These are phyloP conservation scores for Calypte anna DNA, from an alignment of 2,113 vertebrate species.

Conservation along the genomic window DNA sequence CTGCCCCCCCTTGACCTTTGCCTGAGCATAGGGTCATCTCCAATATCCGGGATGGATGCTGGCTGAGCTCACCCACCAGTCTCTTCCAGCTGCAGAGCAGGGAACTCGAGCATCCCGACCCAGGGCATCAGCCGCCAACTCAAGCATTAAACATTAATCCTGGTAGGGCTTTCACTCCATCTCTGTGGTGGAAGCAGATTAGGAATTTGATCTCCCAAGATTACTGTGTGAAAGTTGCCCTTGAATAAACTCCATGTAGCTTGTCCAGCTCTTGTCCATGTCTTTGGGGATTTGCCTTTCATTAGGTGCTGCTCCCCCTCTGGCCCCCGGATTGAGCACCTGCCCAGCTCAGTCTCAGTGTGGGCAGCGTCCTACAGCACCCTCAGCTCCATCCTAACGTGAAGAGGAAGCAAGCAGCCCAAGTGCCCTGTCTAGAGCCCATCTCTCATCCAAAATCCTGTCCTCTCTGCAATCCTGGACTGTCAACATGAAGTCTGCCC, in stretches of 20 bases:
- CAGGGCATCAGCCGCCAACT: constrained; percentile 8
- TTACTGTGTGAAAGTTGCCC: background rate
- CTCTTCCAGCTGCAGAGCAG: background rate
- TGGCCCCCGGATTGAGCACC: background rate
- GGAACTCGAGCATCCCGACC: background rate
- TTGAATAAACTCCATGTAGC: background rate
- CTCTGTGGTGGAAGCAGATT: constrained; percentile 26
- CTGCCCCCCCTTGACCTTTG: constrained; percentile 35
- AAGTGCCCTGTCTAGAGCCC: background rate
- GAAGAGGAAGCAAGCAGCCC: background rate
- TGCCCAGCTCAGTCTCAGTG: background rate
- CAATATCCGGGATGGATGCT: constrained; percentile 70
- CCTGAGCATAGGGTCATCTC: constrained; percentile 52
- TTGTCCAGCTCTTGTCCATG: background rate
- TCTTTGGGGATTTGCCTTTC: background rate
- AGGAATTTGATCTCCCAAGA: constrained; percentile 38
- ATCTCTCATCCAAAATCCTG: background rate
- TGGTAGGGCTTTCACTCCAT: background rate
- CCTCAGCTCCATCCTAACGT: background rate
- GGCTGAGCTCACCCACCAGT: background rate
- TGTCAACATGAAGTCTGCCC: background rate
- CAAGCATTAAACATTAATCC: constrained; percentile 50
- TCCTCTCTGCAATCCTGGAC: background rate
- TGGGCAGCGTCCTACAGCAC: background rate
- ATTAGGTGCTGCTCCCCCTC: background rate